These are phyloP conservation scores for Habrosyne pyritoides DNA, from an alignment of 2,888 invertebrate genomes.

Conservation along the genomic window DNA sequence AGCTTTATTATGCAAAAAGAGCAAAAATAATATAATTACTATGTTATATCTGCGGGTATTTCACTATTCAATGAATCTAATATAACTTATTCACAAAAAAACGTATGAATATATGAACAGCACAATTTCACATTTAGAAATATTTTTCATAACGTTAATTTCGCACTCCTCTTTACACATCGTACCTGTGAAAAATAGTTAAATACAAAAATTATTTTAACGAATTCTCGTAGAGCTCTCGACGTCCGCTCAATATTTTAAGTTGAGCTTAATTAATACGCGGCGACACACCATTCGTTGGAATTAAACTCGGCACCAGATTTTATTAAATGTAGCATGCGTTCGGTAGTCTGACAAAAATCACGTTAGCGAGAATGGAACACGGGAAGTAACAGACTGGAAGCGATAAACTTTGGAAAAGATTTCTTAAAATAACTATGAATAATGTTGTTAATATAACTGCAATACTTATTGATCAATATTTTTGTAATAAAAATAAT, in stretches of 20 bases:
- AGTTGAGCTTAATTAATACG: constrained; percentile 71
- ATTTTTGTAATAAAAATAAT: too few relatives aligned
- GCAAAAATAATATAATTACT: too few relatives aligned
- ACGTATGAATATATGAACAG: too few relatives aligned
- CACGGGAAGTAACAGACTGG: constrained; percentile 31
- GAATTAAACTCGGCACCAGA: constrained; percentile 59
- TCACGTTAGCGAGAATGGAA: constrained; percentile 49
- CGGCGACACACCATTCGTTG: constrained; percentile 60
- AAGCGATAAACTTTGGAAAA: constrained; percentile 19
- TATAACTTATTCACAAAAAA: too few relatives aligned
- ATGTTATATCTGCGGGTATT: too few relatives aligned
- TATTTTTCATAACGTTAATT: not conserved
- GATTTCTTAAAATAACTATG: not conserved
- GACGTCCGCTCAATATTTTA: constrained; percentile 51
- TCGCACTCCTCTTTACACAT: constrained; percentile 24
- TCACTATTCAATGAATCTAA: too few relatives aligned
- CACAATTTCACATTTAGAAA: too few relatives aligned
- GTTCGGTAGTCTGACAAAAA: constrained; percentile 72
- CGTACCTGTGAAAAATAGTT: constrained; percentile 29
- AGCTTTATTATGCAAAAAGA: too few relatives aligned
- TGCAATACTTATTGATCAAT: too few relatives aligned
- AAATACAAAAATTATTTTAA: constrained; percentile 31
- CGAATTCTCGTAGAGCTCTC: constrained; percentile 35
- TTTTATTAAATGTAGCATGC: constrained; percentile 71
- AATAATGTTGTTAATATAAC: not conserved